These are phyloP conservation scores for Agriopis leucophaearia DNA, from an alignment of 2,888 invertebrate genomes.

Conservation along the genomic window DNA sequence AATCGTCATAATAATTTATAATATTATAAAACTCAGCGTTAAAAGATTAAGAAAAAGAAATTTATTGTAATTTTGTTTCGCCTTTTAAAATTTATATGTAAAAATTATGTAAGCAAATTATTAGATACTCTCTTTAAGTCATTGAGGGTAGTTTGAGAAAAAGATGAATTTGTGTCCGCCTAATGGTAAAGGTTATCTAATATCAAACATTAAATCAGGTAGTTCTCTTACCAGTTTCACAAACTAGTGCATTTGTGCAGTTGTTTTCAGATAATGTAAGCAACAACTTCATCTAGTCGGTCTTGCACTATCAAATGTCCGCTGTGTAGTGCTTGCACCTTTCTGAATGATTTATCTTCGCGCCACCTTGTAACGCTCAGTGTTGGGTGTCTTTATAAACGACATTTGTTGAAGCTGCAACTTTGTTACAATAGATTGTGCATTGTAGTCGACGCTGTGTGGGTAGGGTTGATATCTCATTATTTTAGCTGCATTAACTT, in stretches of 20 bases:
- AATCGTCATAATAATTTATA: no score
- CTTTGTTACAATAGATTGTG: not conserved
- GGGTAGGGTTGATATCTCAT: not conserved
- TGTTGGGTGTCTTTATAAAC: conserved; percentile 36
- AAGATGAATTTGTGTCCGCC: no score
- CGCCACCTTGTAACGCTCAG: conserved; percentile 41
- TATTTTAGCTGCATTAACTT: not conserved
- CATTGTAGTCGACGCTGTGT: not conserved
- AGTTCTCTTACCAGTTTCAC: not conserved
- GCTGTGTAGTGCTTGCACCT: conserved; percentile 41
- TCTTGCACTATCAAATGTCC: conserved; percentile 46
- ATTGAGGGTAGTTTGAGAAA: no score
- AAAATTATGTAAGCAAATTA: no score
- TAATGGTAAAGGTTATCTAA: no score
- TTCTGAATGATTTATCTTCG: conserved; percentile 51
- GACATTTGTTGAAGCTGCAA: conserved; percentile 22
- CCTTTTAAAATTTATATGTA: no score
- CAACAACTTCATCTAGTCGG: conserved; percentile 50
- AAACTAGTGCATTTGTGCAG: conserved; percentile 9
- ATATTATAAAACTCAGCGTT: no score
- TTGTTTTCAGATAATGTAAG: conserved; percentile 27
- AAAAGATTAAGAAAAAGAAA: no score
- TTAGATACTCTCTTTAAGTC: no score
- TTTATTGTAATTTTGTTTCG: no score
- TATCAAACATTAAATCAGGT: not conserved